Base-by-base conservation (phyloP, 2,888 invertebrate species). In the Caprella mutica region DNA sequence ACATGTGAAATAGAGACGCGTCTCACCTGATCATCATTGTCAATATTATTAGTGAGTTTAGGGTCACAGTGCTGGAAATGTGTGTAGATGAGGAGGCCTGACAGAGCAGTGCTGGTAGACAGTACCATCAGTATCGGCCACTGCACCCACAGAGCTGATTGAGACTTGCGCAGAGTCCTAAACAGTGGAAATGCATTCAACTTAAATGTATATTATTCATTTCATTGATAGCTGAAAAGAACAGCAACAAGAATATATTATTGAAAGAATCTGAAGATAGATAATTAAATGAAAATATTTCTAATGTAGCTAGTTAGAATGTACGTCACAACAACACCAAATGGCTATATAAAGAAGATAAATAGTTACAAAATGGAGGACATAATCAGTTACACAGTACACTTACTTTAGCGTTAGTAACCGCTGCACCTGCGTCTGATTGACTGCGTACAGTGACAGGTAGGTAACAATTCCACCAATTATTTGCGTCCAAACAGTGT, bases 11-110 rank as follows among this genome's bases (percentile, higher is more conserved):
- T n/a, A n/a, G n/a, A n/a, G n/a, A n/a, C n/a, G n/a, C n/a, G n/a
- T n/a, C n/a, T n/a, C 65, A 79, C 74, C 77, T 92, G 87, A 71
- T 89, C 89, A 19, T 79, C 69, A 19, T 80, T 79, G 24, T 71
- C 70, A 56, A 89, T 86, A 40, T 79, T 75, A 2, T 78, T 75
- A 53, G 77, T 75, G 17, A 75, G 69, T 0, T 82, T 71, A 0
- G 93, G 93, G 75, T 93, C 92, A 70, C 93, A 93, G 52, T 81
- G 73, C 52, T 77, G 78, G 71, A 89, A 93, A 65, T 82, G 83
- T 14, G 88, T 86, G 70, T 84, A 93, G 67, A 93, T 86, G 2
- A 85, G 83, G 12, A 93, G 73, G 0, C 93, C 93, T 54, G 84
- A 81, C 66, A 83, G 78, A 21, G 75, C 73, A 0, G 89, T 89